These are phyloP conservation scores for Oryzias curvinotus DNA, from an alignment of 2,113 vertebrate species.

Conservation along the genomic window DNA sequence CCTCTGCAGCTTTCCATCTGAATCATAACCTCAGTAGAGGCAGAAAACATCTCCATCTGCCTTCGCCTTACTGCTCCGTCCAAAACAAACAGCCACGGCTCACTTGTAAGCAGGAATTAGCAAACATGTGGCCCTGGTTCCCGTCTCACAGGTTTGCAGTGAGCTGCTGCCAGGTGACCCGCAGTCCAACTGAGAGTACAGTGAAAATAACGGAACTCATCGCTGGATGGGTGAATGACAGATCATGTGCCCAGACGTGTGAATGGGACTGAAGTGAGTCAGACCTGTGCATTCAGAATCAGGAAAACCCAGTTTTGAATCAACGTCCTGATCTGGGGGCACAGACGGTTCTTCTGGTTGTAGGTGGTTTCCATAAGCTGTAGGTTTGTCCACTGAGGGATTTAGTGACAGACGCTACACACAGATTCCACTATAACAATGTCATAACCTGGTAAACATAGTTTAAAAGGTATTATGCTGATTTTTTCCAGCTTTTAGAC, in stretches of 20 bases:
- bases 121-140: constrained; percentile 1
- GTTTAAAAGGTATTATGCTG: no score
- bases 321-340: no score
- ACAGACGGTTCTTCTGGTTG: no score
- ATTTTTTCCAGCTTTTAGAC: no score
- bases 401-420: no score
- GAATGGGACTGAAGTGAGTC: no score
- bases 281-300: no score
- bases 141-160: constrained; percentile 25
- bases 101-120: constrained; percentile 21
- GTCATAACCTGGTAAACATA: no score
- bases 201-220: not conserved
- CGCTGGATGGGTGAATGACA: not conserved
- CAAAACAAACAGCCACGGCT: constrained; percentile 56
- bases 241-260: not conserved
- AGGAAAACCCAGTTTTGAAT: no score
- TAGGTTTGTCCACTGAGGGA: no score
- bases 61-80: constrained; percentile 8
- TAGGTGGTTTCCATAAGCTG: no score
- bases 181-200: constrained; percentile 9
- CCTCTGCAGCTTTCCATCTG: constrained; percentile 37
- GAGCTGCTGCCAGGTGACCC: constrained; percentile 11
- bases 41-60: constrained; percentile 57
- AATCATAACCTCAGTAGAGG: constrained; percentile 51
- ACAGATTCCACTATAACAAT: no score